Percentiles rank a stretch among this genome's conserved stretches.
phyloP scores from a whole-genome alignment of 1,140 invertebrate species.

The Limonius californicus region DNA sequence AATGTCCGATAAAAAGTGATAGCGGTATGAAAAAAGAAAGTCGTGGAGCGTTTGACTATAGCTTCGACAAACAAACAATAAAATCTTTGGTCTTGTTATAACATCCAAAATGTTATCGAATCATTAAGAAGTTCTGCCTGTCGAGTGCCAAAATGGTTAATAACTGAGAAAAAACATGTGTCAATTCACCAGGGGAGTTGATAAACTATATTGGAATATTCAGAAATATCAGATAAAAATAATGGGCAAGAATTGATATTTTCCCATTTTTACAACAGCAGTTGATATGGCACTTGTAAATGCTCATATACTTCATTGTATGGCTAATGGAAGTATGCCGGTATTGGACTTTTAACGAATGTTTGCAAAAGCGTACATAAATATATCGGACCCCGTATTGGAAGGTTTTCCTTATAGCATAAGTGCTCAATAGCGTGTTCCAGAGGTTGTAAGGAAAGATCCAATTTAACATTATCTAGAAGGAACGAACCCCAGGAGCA shows the following conservation, averaged over 20 bases:
- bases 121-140: not conserved
- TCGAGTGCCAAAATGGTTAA: not conserved
- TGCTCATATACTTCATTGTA: not conserved
- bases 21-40: not conserved
- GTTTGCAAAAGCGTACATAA: not conserved
- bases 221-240: conserved; percentile 14
- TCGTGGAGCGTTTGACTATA: not conserved
- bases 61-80: not conserved
- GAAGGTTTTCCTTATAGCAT: not conserved
- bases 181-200: not conserved
- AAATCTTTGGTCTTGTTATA: conserved; percentile 2
- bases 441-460: not conserved
- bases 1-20: not conserved
- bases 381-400: not conserved
- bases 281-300: conserved; percentile 8
- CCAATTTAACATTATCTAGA: not conserved
- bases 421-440: not conserved
- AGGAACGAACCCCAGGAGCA: not conserved
- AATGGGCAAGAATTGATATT: conserved; percentile 8
- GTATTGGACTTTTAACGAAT: not conserved
- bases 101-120: not conserved
- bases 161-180: not conserved
- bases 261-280: conserved; percentile 13
- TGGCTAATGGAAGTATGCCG: conserved; percentile 7
- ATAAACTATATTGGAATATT: not conserved